Evolutionary conservation across 2,113 vertebrate genomes (phyloP), one percentile per base, ranked within the genome.

Genomic region (Paracanthobrama guichenoti): DNA sequence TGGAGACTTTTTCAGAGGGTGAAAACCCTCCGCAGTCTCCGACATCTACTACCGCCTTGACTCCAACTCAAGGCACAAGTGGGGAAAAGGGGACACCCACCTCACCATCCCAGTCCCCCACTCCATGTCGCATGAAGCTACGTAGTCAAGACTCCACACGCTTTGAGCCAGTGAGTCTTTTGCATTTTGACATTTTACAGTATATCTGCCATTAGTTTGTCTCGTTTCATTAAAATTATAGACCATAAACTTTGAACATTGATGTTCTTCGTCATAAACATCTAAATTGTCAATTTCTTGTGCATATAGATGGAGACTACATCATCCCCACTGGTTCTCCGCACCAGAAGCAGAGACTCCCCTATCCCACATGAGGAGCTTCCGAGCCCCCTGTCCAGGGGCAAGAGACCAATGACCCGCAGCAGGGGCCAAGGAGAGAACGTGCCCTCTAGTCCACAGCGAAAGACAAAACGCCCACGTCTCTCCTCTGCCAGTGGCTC

Each of bases 41-140:
- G 76, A 91, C 0, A 0, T 87, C 31, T 75, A 14, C 82, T 24
- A 87, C 31, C 42, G 42, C 44, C 28, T 35, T 39, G 28, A 69
- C 66, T 55, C 18, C 50, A 42, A 22, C 86, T 0, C 96, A 97
- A 22, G 85, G 82, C 16, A 90, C 87, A 16, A 91, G 87, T 3
- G 86, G 85, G 3, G 95, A 96, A 50, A 90, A 84, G 57, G 50
- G 86, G 12, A 86, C 84, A 0, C 86, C 93, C 0, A 79, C 93
- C 3, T 94, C 95, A 0, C 88, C 91, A 0, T 95, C 94, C 10
- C 94, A 95, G 0, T 90, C 94, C 4, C 84, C 93, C 0, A 95
- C 96, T 53, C 96, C 96, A 0, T 93, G 94, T 31, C 93, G 97
- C 87, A 98, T 98, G 95, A 94, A 97, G 42, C 96, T 98, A 0